Conservation (phyloP, 1,140 invertebrate genomes). For the Neelides sp. region DNA sequence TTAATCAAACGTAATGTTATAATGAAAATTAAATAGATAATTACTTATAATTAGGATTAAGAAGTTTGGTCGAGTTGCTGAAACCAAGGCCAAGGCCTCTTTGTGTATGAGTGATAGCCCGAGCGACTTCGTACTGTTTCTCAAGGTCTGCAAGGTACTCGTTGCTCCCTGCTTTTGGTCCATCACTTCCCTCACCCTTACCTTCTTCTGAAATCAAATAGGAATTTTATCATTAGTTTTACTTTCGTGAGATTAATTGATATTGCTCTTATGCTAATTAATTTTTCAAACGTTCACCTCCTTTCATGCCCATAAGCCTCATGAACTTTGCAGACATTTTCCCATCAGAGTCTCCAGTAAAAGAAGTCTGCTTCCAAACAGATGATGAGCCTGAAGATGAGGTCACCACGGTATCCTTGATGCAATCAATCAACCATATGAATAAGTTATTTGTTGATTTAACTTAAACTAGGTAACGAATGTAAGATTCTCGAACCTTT, state of each 20-base stretch:
- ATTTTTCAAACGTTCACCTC: constrained; percentile 35
- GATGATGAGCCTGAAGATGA: constrained; percentile 33
- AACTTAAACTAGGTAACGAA: not conserved
- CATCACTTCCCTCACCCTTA: too few species aligned
- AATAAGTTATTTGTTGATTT: constrained; percentile 29
- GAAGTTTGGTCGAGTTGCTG: too few species aligned
- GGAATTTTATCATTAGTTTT: too few species aligned
- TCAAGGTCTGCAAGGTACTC: constrained; percentile 85
- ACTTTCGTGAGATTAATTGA: too few species aligned
- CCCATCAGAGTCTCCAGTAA: constrained; percentile 76
- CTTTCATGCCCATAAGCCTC: constrained; percentile 86
- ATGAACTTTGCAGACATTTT: constrained; percentile 89
- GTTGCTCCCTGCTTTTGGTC: constrained; percentile 68
- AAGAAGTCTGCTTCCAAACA: constrained; percentile 69
- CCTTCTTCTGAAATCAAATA: too few species aligned
- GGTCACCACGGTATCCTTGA: constrained; percentile 7
- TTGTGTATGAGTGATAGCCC: constrained; percentile 85
- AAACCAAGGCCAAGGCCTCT: constrained; percentile 80
- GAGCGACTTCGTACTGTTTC: constrained; percentile 83
- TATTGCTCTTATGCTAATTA: too few species aligned
- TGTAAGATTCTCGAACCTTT: constrained; percentile 39
- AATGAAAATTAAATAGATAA: too few species aligned
- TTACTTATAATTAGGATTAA: too few species aligned
- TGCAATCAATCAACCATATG: not conserved
- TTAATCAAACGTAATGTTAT: too few species aligned